A percentile compares a stretch with the other conserved stretches of the same genome.
phyloP scores from a whole-genome alignment of 2,888 invertebrate species.

The Calameuta idolon region DNA sequence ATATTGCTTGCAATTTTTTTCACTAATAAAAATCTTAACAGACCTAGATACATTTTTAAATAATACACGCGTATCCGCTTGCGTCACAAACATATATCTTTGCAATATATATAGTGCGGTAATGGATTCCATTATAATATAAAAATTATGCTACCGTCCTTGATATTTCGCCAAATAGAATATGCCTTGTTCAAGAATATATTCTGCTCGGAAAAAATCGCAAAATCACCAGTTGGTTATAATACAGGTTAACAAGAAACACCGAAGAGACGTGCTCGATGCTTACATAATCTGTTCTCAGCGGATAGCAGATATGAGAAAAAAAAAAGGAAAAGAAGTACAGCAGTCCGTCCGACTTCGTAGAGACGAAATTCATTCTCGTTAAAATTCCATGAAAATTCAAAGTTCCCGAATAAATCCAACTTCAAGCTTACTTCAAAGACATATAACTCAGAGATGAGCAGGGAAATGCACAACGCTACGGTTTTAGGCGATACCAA shows the following conservation, averaged over 20 bases:
- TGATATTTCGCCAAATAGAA: neutral
- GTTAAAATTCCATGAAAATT: neutral
- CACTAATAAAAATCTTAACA: too few species aligned
- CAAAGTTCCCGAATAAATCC: neutral
- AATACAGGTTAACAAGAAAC: neutral
- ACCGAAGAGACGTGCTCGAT: neutral
- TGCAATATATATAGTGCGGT: neutral
- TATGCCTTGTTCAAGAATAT: neutral
- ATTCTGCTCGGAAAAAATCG: neutral
- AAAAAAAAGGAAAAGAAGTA: neutral
- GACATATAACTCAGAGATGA: too few species aligned
- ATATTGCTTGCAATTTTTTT: too few species aligned
- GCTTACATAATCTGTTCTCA: neutral
- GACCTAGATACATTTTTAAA: too few species aligned
- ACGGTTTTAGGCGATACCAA: too few species aligned
- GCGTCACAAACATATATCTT: neutral
- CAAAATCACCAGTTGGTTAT: neutral
- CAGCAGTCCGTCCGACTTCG: neutral
- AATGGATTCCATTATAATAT: neutral
- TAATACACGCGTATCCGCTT: too few species aligned
- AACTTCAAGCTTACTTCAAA: neutral
- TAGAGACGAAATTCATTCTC: neutral
- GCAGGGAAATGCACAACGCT: too few species aligned
- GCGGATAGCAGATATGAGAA: neutral
- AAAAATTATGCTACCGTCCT: neutral